These are phyloP conservation scores for Agonopterix arenella DNA, from an alignment of 2,888 invertebrate genomes.

Conservation along the genomic window DNA sequence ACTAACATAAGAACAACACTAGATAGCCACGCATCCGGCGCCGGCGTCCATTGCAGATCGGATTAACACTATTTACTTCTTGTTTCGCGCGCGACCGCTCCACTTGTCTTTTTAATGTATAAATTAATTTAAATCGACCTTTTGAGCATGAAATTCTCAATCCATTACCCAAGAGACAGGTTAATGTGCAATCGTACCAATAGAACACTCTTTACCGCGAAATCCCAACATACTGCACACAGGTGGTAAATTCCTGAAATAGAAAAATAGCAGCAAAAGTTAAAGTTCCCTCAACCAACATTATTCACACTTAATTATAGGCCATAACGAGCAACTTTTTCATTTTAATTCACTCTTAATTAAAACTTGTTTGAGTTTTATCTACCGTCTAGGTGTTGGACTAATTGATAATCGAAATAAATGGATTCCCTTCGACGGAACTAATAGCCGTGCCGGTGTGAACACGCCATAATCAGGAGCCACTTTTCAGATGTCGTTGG, in stretches of 20 bases:
- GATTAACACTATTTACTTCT: conserved; percentile 61
- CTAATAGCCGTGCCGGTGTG: conserved; percentile 52
- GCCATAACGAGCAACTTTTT: conserved; percentile 47
- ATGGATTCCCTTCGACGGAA: conserved; percentile 43
- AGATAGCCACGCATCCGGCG: conserved; percentile 11
- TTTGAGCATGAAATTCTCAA: conserved; percentile 63
- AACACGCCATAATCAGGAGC: conserved; percentile 55
- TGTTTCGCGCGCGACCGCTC: conserved; percentile 33
- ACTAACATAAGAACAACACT: not conserved
- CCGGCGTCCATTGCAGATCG: conserved; percentile 34
- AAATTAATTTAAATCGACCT: conserved; percentile 70
- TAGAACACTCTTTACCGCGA: conserved; percentile 37
- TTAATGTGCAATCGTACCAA: conserved; percentile 48
- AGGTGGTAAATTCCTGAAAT: conserved; percentile 48
- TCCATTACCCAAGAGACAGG: conserved; percentile 59
- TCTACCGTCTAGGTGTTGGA: conserved; percentile 58
- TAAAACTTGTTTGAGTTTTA: conserved; percentile 45
- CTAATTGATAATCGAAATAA: conserved; percentile 65
- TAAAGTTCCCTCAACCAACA: not conserved
- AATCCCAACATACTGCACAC: conserved; percentile 42
- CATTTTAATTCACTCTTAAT: conserved; percentile 62
- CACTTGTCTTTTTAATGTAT: conserved; percentile 60
- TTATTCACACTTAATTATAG: conserved; percentile 45
- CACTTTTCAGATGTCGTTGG: conserved; percentile 63
- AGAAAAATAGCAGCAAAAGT: conserved; percentile 33